Evolutionary conservation across 2,888 invertebrate genomes (phyloP).

Genomic region (Patella ulyssiponensis): DNA sequence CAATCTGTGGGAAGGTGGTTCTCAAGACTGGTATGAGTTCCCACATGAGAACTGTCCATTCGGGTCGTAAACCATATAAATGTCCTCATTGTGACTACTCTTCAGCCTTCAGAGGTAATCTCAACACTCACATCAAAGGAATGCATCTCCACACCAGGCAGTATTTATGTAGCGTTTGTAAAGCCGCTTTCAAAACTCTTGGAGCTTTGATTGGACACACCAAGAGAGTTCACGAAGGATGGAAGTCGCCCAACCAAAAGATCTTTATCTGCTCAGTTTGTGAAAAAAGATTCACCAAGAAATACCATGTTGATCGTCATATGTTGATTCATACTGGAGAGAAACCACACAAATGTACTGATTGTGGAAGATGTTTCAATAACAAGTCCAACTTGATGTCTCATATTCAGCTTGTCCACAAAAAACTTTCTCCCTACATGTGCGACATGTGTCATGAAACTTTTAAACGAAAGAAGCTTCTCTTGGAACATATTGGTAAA

Average conservation of each 20-base stretch:
- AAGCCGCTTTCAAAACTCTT: constrained; percentile 68
- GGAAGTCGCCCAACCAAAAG: constrained; percentile 69
- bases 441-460: constrained; percentile 69
- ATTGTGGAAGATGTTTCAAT: constrained; percentile 67
- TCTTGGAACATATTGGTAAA: constrained; percentile 64
- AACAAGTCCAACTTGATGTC: constrained; percentile 69
- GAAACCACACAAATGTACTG: constrained; percentile 66
- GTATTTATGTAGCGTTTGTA: constrained; percentile 66
- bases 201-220: constrained; percentile 68
- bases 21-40: constrained; percentile 68
- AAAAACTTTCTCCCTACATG: constrained; percentile 64
- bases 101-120: constrained; percentile 66
- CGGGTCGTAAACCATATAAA: constrained; percentile 67
- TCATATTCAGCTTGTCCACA: constrained; percentile 65
- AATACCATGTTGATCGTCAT: constrained; percentile 67
- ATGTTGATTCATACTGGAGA: constrained; percentile 68
- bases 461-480: constrained; percentile 64
- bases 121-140: constrained; percentile 68
- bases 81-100: constrained; percentile 69
- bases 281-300: constrained; percentile 68
- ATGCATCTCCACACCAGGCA: constrained; percentile 67
- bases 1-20: constrained; percentile 66
- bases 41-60: constrained; percentile 68
- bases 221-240: constrained; percentile 67
- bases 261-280: constrained; percentile 69